These are phyloP conservation scores for Lypha dubia DNA, from an alignment of 2,888 invertebrate species.

Conservation along the genomic window DNA sequence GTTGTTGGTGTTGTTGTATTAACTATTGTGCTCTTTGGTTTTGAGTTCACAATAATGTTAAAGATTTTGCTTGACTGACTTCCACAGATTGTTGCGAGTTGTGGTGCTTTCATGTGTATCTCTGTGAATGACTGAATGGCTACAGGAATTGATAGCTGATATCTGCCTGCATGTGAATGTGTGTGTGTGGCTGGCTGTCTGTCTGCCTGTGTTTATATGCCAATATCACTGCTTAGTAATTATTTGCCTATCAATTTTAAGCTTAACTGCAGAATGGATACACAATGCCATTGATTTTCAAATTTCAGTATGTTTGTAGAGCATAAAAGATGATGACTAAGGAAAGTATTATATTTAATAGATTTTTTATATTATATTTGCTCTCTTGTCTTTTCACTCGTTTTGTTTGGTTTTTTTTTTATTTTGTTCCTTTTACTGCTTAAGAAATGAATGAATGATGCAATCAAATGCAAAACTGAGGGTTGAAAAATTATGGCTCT, in stretches of 20 bases:
- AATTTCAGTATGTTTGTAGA: constrained; percentile 67
- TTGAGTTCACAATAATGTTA: constrained; percentile 41
- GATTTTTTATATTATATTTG: constrained; percentile 66
- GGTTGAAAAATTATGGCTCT: constrained; percentile 56
- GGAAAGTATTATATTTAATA: constrained; percentile 61
- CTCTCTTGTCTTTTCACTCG: constrained; percentile 20
- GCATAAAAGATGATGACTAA: constrained; percentile 72
- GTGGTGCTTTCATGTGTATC: constrained; percentile 1
- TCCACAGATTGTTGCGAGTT: constrained; percentile 7
- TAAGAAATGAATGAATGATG: constrained; percentile 70
- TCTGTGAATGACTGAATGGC: constrained; percentile 44
- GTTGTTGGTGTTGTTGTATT: too few species aligned
- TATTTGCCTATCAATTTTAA: constrained; percentile 72
- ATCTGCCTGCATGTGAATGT: background rate
- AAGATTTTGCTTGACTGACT: constrained; percentile 49
- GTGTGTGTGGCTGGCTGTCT: constrained; percentile 17
- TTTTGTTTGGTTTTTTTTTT: too few species aligned
- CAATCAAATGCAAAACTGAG: constrained; percentile 65
- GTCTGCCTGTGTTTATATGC: constrained; percentile 10
- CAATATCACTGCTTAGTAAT: constrained; percentile 67
- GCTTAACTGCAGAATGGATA: constrained; percentile 58
- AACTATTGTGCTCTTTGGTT: constrained; percentile 35
- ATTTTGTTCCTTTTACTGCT: constrained; percentile 31
- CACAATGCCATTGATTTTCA: constrained; percentile 68
- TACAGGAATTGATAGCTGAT: constrained; percentile 13